Evolutionary conservation across 92 coral and sea anemone genomes (phyloP).

Genomic region (Micromussa lordhowensis): DNA sequence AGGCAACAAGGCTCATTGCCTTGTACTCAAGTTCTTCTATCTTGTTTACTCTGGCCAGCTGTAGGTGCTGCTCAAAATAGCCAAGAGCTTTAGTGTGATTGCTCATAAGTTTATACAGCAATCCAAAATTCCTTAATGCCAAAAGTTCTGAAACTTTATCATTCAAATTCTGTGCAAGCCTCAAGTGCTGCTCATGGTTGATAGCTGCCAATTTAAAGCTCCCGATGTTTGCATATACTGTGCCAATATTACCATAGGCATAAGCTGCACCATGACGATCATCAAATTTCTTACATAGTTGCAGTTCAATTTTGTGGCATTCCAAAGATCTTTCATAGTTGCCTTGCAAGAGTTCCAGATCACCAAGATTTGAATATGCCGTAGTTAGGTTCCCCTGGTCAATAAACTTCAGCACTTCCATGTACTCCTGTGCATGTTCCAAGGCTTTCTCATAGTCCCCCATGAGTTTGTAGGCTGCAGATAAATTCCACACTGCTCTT

Average conservation of each 20-base stretch:
- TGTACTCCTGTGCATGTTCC: constrained; percentile 71
- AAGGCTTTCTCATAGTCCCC: constrained; percentile 76
- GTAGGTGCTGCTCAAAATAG: constrained; percentile 75
- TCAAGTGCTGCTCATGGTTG: constrained; percentile 76
- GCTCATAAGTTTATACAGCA: constrained; percentile 75
- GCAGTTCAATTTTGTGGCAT: constrained; percentile 75
- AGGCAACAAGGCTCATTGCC: constrained; percentile 70
- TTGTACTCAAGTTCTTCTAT: constrained; percentile 66
- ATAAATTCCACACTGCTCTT: constrained; percentile 83
- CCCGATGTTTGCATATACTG: constrained; percentile 78
- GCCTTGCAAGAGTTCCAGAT: constrained; percentile 75
- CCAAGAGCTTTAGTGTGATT: constrained; percentile 71
- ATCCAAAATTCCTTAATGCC: constrained; percentile 77
- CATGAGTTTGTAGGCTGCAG: constrained; percentile 80
- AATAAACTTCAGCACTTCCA: constrained; percentile 64
- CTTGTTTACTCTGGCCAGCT: constrained; percentile 70
- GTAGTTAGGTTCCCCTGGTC: constrained; percentile 63
- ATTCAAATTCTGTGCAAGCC: constrained; percentile 74
- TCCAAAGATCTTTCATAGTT: constrained; percentile 72
- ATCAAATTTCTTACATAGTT: constrained; percentile 70
- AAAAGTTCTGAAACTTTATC: constrained; percentile 75
- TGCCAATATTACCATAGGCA: constrained; percentile 84
- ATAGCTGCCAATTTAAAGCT: constrained; percentile 73
- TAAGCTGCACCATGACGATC: constrained; percentile 70
- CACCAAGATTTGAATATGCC: constrained; percentile 80